A percentile compares a stretch with the other conserved stretches of the same genome.
These are phyloP conservation scores for Morbakka virulenta DNA, from an alignment of 30 jellyfish, hydroid and myxozoan genomes.

Conservation along the genomic window DNA sequence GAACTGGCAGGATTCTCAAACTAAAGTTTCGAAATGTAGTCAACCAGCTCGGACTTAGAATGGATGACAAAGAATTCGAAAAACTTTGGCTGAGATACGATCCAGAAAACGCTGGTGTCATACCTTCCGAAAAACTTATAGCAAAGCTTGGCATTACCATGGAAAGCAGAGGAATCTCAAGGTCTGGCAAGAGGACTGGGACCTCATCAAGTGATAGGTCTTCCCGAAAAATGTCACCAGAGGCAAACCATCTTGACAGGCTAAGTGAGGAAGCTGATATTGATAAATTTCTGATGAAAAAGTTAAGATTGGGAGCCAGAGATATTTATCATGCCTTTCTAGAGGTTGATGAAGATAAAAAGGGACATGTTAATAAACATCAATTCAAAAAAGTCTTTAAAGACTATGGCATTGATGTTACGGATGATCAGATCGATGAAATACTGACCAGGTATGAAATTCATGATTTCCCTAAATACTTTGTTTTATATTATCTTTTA, in stretches of 20 bases:
- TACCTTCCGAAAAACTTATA: constrained; percentile 44
- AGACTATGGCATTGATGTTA: constrained; percentile 55
- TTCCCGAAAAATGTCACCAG: constrained; percentile 9
- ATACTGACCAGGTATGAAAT: constrained; percentile 52
- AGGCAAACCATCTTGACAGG: constrained; percentile 1
- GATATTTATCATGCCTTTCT: constrained; percentile 69
- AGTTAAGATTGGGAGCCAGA: constrained; percentile 63
- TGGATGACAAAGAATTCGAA: constrained; percentile 61
- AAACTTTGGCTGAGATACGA: constrained; percentile 78
- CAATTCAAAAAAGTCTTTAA: constrained; percentile 58
- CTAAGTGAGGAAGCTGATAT: constrained; percentile 29
- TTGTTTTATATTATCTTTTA: too few relatives aligned
- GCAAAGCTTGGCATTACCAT: constrained; percentile 41
- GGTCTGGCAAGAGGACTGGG: not conserved
- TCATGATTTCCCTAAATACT: not conserved
- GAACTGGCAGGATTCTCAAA: constrained; percentile 46
- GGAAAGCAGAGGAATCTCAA: constrained; percentile 2
- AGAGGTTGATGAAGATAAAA: constrained; percentile 59
- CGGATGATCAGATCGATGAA: constrained; percentile 30
- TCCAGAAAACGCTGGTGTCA: constrained; percentile 58
- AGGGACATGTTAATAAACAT: constrained; percentile 42
- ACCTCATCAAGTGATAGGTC: not conserved
- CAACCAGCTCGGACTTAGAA: constrained; percentile 43
- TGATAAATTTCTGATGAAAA: constrained; percentile 47
- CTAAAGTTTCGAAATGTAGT: constrained; percentile 67